phyloP scores from a whole-genome alignment of 2,113 vertebrate genomes.

The Vidua macroura region DNA sequence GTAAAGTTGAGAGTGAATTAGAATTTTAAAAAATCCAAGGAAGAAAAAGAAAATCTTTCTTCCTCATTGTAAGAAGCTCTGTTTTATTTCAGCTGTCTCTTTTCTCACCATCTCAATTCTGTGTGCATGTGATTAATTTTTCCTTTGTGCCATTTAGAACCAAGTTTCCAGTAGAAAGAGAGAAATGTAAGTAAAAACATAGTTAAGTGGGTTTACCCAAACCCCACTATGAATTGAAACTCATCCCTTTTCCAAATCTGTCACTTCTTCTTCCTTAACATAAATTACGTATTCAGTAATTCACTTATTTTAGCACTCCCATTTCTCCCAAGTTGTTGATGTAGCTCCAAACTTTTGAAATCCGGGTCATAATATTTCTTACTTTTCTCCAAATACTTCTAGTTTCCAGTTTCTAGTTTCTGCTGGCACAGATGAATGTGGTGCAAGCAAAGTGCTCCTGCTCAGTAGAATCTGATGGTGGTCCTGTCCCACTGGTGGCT shows the following conservation, averaged over 20 bases:
- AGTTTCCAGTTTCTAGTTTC: not conserved
- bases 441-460: not conserved
- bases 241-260: conserved; percentile 52
- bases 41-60: not conserved
- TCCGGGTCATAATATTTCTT: not conserved
- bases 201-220: conserved; percentile 12
- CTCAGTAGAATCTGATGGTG: not conserved
- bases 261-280: conserved; percentile 31
- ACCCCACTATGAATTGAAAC: conserved; percentile 11
- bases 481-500: not conserved
- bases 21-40: not conserved
- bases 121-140: not conserved
- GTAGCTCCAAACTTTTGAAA: conserved; percentile 9
- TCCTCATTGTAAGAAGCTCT: not conserved
- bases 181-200: conserved; percentile 6
- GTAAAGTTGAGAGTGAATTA: not conserved
- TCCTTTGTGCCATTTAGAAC: not conserved
- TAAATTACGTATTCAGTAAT: not conserved
- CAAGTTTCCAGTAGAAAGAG: conserved; percentile 28
- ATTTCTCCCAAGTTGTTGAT: not conserved
- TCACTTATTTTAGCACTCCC: not conserved
- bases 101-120: not conserved
- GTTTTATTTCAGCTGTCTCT: not conserved
- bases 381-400: not conserved
- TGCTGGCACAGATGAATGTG: not conserved